Percentiles rank a stretch among this genome's conserved stretches.
These are phyloP conservation scores for Caenorhabditis sulstoni DNA, from an alignment of 2,888 invertebrate species.

Conservation along the genomic window DNA sequence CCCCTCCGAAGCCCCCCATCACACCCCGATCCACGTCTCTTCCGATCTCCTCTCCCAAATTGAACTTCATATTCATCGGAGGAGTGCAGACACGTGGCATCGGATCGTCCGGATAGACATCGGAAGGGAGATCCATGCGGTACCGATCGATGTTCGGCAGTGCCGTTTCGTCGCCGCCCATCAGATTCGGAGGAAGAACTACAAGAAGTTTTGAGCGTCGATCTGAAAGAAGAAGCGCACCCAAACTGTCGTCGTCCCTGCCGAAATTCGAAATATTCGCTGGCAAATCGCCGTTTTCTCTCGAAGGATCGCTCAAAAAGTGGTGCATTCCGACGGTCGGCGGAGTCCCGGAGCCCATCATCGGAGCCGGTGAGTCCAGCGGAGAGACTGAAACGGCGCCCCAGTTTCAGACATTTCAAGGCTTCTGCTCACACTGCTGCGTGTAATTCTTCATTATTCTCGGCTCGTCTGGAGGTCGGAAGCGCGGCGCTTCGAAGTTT, in stretches of 20 bases:
- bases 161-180: constrained; percentile 40
- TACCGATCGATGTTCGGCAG: constrained; percentile 55
- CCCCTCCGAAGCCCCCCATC: constrained; percentile 44
- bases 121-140: constrained; percentile 59
- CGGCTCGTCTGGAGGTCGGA: constrained; percentile 67
- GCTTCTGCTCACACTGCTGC: constrained; percentile 32
- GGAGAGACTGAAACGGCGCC: constrained; percentile 60
- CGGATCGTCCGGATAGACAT: constrained; percentile 60
- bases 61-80: constrained; percentile 42
- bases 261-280: constrained; percentile 44
- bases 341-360: constrained; percentile 39
- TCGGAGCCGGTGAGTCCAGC: constrained; percentile 64
- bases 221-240: background rate
- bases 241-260: constrained; percentile 40
- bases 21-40: constrained; percentile 53
- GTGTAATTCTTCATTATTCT: constrained; percentile 63
- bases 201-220: background rate
- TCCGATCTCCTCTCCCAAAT: constrained; percentile 53
- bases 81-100: constrained; percentile 52
- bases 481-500: constrained; percentile 69
- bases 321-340: constrained; percentile 43
- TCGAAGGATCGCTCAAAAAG: constrained; percentile 19
- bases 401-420: background rate
- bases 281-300: constrained; percentile 42
- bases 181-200: constrained; percentile 50